These are phyloP conservation scores for Chaetorhynchus papuensis DNA, from an alignment of 2,113 vertebrate genomes.

Conservation along the genomic window DNA sequence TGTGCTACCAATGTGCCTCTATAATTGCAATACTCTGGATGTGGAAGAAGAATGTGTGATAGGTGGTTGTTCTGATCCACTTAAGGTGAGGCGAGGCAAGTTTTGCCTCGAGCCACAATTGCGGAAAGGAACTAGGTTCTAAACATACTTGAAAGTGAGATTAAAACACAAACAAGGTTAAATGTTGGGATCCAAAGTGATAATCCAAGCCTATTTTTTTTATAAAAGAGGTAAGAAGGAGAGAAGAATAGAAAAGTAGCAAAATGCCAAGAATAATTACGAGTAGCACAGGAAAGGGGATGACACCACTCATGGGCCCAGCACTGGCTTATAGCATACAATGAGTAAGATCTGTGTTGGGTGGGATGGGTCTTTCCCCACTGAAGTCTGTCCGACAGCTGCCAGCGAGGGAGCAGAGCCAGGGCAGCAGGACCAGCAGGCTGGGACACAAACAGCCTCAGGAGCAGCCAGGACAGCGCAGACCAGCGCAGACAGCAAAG, in stretches of 20 bases:
- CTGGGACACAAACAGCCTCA: neutral
- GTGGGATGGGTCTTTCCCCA: accelerated
- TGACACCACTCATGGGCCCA: neutral
- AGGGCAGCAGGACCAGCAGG: neutral
- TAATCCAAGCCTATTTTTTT: neutral
- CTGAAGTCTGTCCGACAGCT: accelerated
- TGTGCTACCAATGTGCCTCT: neutral
- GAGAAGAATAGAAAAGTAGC: neutral
- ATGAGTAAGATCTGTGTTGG: accelerated
- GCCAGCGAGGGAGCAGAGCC: accelerated
- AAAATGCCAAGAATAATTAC: accelerated
- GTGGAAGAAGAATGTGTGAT: neutral
- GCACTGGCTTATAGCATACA: accelerated
- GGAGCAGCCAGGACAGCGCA: neutral
- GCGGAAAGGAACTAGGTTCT: accelerated
- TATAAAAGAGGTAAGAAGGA: neutral
- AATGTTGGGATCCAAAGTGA: neutral
- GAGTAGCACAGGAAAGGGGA: neutral
- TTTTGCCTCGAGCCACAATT: neutral
- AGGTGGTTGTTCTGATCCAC: accelerated
- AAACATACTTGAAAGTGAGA: neutral
- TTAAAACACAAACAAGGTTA: neutral
- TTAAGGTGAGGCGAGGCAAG: neutral
- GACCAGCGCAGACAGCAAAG: neutral
- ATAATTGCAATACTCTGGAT: neutral